phyloP scores from a whole-genome alignment of 2,888 invertebrate genomes.

The Lasioglossum malachurum region DNA sequence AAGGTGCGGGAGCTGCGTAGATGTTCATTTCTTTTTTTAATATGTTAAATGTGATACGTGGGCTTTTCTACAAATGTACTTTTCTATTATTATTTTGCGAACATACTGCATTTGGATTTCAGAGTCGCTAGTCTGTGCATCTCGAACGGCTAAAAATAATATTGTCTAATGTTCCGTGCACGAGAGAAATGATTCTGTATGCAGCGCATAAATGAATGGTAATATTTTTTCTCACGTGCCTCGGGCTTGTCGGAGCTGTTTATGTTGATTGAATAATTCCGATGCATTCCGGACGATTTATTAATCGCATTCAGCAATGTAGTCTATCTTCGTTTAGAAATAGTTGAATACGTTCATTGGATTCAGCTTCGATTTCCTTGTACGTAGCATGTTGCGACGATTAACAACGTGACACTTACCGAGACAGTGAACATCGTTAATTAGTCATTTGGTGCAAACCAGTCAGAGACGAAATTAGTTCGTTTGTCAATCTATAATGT shows the following conservation, averaged over 20 bases:
- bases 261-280: not conserved
- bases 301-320: not conserved
- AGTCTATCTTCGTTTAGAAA: not conserved
- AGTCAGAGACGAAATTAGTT: not conserved
- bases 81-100: not conserved
- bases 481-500: not conserved
- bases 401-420: not conserved
- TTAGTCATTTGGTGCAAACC: not conserved
- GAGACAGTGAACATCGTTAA: not conserved
- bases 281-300: not conserved
- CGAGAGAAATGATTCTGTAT: not conserved
- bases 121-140: not conserved
- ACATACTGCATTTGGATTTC: not conserved
- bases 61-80: not conserved
- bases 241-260: not conserved
- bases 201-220: not conserved
- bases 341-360: not conserved
- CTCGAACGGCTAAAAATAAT: not conserved
- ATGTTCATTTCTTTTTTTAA: no score
- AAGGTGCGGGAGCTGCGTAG: no score
- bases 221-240: not conserved
- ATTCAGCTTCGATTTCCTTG: not conserved
- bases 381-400: not conserved
- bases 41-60: no score
- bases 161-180: not conserved